These are phyloP conservation scores for Microtus oregoni DNA, from an alignment of 2,113 vertebrate species.

Conservation along the genomic window DNA sequence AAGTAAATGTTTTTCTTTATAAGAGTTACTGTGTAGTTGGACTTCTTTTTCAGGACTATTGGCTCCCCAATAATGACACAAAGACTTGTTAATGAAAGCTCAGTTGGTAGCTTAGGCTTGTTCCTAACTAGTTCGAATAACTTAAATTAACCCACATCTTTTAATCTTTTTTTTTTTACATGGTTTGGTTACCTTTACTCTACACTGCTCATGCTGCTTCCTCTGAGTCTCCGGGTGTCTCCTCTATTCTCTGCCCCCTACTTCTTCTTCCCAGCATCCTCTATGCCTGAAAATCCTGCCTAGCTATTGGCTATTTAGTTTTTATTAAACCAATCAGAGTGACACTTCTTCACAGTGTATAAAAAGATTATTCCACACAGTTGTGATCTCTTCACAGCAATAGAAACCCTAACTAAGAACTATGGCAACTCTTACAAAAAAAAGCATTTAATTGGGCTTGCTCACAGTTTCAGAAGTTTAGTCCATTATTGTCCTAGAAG, in stretches of 20 bases:
- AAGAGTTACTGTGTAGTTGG: not conserved
- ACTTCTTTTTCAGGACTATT: not conserved
- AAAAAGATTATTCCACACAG: not conserved
- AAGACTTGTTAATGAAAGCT: not conserved
- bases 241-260: not conserved
- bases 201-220: not conserved
- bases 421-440: not conserved
- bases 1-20: not conserved
- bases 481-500: not conserved
- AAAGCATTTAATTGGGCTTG: not conserved
- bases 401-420: not conserved
- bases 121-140: not conserved
- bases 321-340: not conserved
- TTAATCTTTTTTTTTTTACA: not conserved
- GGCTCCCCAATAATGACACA: not conserved
- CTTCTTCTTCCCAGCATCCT: not conserved
- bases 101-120: not conserved
- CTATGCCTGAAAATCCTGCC: not conserved
- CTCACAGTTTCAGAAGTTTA: not conserved
- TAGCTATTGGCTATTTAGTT: not conserved
- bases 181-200: not conserved
- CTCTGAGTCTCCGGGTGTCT: not conserved
- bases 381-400: not conserved
- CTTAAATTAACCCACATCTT: not conserved
- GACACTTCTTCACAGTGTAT: not conserved